Evolutionary conservation across 2,888 invertebrate genomes (phyloP), one percentile per base, ranked within the genome.

Genomic region (Hyppa rectilinea): DNA sequence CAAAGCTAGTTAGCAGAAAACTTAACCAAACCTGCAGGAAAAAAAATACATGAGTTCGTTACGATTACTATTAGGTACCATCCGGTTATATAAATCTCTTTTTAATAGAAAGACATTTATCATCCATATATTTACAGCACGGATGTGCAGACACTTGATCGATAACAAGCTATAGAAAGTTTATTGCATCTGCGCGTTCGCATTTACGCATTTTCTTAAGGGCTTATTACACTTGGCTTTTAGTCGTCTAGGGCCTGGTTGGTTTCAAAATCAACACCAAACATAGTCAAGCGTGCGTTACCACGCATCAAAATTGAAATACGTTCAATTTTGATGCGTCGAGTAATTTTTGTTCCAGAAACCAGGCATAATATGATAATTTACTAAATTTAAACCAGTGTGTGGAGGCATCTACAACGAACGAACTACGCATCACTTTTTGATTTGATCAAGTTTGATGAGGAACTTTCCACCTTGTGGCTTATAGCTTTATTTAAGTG

Each of bases 141-240:
- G 74, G 74, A 66, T 78, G 73, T 77, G 53, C 40, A 50, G 77
- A 74, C 56, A 49, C 40, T 52, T 72, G 64, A 69, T 64, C 69
- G 81, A 80, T 83, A 77, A 80, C 73, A 73, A 73, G 59, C 65
- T 47, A 61, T 56, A 77, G 47, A 50, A 40, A 58, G 56, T 70
- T 70, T 77, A 78, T 71, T 71, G 38, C 62, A 52, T 60, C 71
- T 62, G 55, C 23, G 61, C 10, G 34, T 61, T 50, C 71, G 66
- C 62, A 70, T 76, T 49, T 31, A 50, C 47, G 26, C 58, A 60
- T 79, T 77, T 55, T 45, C 49, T 52, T 75, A 73, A 23, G 34
- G 49, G 34, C 10, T 43, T 40, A 20, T 43, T 23, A 7, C 14
- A 47, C 14, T 38, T 36, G 29, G 5, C 9, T 59, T 59, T 29